Conservation (phyloP, 1,140 invertebrate species). For the Diorhabda elongata region DNA sequence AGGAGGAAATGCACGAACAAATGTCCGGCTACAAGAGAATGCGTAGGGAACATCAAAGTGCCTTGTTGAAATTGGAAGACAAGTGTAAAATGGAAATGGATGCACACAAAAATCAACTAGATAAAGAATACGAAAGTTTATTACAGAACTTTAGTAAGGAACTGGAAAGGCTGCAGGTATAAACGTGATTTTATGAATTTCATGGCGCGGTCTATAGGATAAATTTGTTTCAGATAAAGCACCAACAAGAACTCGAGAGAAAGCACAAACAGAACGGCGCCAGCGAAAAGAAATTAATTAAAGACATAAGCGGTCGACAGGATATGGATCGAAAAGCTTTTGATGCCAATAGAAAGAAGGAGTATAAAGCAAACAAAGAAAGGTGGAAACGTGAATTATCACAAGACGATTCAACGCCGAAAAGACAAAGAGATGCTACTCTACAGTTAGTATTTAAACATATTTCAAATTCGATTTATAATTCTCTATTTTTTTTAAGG, state of each 20-base stretch:
- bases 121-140: constrained; percentile 94
- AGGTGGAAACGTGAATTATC: constrained; percentile 90
- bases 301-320: constrained; percentile 85
- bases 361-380: constrained; percentile 98
- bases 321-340: constrained; percentile 85
- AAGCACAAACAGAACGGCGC: constrained; percentile 83
- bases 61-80: constrained; percentile 87
- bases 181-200: background rate
- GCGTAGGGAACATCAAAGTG: constrained; percentile 94
- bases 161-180: constrained; percentile 77
- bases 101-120: constrained; percentile 87
- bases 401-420: constrained; percentile 86
- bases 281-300: constrained; percentile 89
- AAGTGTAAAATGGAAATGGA: constrained; percentile 96
- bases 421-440: constrained; percentile 85
- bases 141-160: constrained; percentile 89
- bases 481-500: constrained; percentile 46
- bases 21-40: constrained; percentile 99
- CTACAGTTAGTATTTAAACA: constrained; percentile 60
- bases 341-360: constrained; percentile 88
- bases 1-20: constrained; percentile 97
- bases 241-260: constrained; percentile 85
- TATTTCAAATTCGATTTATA: background rate
- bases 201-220: constrained; percentile 30
- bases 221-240: constrained; percentile 57